Evolutionary conservation across 2,113 vertebrate species (phyloP), one percentile per base, ranked within the genome.

Genomic region (Nyctibius bracteatus): DNA sequence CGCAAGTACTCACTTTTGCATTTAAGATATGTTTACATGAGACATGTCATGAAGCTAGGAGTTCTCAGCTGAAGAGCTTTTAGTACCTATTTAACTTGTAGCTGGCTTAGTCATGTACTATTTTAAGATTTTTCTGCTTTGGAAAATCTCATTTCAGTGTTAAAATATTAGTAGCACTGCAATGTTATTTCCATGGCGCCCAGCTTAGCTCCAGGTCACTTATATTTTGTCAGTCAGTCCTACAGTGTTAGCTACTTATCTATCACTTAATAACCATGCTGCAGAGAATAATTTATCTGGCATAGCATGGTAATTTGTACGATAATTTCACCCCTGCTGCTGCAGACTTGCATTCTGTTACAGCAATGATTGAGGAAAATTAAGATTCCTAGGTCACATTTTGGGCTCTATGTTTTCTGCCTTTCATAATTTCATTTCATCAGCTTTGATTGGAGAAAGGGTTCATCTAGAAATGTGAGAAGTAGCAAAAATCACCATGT

Each of bases 231-330:
- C 98, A 98, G 95, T 98, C 98, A 98, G 97, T 95, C 98, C 92
- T 94, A 96, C 93, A 95, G 97, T 98, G 97, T 98, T 98, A 98
- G 97, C 98, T 98, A 98, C 98, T 98, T 98, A 98, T 98, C 98
- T 98, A 97, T 97, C 97, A 96, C 92, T 97, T 98, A 98, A 98
- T 98, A 98, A 97, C 97, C 97, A 57, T 98, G 97, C 94, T 97
- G 96, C 96, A 95, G 97, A 98, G 97, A 98, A 97, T 98, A 98
- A 98, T 98, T 98, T 98, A 97, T 98, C 97, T 91, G 93, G 97
- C 98, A 97, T 98, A 96, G 96, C 97, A 97, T 98, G 98, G 97
- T 98, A 98, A 98, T 98, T 98, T 98, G 98, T 97, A 95, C 97
- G 96, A 88, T 98, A 98, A 98, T 98, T 98, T 98, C 97, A 97